phyloP scores from a whole-genome alignment of 2,888 invertebrate genomes.

The Syritta pipiens region DNA sequence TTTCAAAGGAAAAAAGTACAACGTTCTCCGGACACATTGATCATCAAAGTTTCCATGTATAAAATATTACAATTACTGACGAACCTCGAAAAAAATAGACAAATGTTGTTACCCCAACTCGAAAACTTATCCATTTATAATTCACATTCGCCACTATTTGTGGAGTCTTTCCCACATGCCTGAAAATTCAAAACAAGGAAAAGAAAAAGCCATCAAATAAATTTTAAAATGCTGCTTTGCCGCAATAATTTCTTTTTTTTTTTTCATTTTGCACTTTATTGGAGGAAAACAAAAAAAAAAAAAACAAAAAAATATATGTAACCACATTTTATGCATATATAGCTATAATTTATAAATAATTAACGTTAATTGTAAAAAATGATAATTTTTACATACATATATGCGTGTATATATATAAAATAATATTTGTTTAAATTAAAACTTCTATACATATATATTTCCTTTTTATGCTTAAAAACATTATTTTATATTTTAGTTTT shows the following conservation, averaged over 20 bases:
- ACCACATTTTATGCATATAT: constrained; percentile 52
- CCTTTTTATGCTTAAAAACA: constrained; percentile 40
- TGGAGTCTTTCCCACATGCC: too few relatives aligned
- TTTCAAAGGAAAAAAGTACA: too few relatives aligned
- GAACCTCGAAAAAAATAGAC: too few relatives aligned
- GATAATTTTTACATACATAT: constrained; percentile 40
- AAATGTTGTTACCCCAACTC: too few relatives aligned
- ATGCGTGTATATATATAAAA: constrained; percentile 33
- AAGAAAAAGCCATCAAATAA: background rate
- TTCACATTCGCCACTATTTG: too few relatives aligned
- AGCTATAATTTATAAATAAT: constrained; percentile 63
- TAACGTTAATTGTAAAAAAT: constrained; percentile 55
- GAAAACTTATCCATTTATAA: too few relatives aligned
- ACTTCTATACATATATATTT: constrained; percentile 13
- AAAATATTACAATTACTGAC: too few relatives aligned
- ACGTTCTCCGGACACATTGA: too few relatives aligned
- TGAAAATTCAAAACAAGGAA: background rate
- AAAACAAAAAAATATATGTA: constrained; percentile 39
- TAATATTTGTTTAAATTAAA: constrained; percentile 39
- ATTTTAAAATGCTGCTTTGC: background rate
- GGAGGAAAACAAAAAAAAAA: constrained; percentile 47
- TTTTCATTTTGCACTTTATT: constrained; percentile 66
- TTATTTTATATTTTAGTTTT: background rate
- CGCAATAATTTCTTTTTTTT: constrained; percentile 13
- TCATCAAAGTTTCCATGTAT: too few relatives aligned